Evolutionary conservation across 2,797 vertebrate genomes (phyloP).

Genomic region (Picus viridis): DNA sequence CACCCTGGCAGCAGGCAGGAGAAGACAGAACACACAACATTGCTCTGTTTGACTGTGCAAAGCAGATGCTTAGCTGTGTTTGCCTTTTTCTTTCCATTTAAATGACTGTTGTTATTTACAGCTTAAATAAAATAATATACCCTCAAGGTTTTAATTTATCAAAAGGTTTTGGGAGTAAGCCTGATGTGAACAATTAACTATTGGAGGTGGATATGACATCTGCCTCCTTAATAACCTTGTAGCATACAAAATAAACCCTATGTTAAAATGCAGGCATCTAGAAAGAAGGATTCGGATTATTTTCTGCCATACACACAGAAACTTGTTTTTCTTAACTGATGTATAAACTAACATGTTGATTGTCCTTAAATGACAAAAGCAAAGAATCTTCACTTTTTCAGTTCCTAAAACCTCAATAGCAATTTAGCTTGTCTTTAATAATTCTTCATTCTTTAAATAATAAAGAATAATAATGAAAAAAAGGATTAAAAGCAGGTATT

Average conservation of each 20-base stretch:
- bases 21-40: not conserved
- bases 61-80: not conserved
- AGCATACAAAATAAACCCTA: not conserved
- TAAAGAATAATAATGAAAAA: too few relatives aligned
- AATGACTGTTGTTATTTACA: not conserved
- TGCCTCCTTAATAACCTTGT: not conserved
- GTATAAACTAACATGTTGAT: not conserved
- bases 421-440: not conserved
- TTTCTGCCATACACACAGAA: not conserved
- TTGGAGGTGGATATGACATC: not conserved
- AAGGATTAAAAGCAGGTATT: not conserved
- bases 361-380: not conserved
- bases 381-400: not conserved
- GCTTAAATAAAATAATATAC: not conserved
- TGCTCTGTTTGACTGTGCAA: not conserved
- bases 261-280: not conserved
- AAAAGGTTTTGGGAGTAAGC: not conserved
- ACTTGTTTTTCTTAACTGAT: not conserved
- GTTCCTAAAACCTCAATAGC: not conserved
- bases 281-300: not conserved
- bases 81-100: not conserved
- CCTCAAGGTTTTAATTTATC: not conserved
- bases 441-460: not conserved
- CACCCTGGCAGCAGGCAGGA: not conserved
- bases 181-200: not conserved